phyloP scores from a whole-genome alignment of 2,113 vertebrate species.

The Misgurnus mizolepis region DNA sequence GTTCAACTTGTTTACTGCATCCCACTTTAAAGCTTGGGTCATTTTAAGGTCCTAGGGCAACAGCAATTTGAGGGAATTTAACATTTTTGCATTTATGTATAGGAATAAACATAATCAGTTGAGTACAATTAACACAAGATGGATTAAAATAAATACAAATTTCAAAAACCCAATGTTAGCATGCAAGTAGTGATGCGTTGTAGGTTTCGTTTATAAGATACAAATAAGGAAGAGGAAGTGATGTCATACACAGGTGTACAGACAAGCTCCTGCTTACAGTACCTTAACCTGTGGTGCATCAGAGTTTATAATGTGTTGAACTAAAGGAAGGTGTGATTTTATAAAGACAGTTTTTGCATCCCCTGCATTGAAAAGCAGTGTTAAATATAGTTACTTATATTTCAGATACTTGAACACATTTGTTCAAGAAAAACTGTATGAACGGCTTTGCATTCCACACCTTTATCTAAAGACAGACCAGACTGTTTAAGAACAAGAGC shows the following conservation, averaged over 20 bases:
- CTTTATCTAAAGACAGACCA: neutral
- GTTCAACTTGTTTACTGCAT: neutral
- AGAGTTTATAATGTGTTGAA: too few species aligned
- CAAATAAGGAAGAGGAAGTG: too few species aligned
- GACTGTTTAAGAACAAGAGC: neutral
- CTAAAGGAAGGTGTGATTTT: neutral
- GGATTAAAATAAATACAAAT: neutral
- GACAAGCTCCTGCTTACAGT: too few species aligned
- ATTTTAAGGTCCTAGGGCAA: neutral
- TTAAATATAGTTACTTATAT: neutral
- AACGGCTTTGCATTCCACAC: neutral
- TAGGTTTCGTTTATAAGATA: too few species aligned
- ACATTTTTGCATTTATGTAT: neutral
- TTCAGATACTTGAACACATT: neutral
- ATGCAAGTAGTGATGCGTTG: too few species aligned
- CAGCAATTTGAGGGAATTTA: neutral
- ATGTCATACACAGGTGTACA: too few species aligned
- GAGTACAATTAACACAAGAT: neutral
- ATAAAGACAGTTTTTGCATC: neutral
- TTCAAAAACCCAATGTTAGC: too few species aligned
- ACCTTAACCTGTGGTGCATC: too few species aligned
- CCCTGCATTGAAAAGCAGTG: neutral
- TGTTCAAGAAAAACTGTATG: neutral
- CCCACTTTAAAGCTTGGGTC: neutral
- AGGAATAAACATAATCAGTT: neutral